Evolutionary conservation across 2,888 invertebrate species (phyloP), one percentile per base, ranked within the genome.

Genomic region (Marasmarcha lunaedactyla): DNA sequence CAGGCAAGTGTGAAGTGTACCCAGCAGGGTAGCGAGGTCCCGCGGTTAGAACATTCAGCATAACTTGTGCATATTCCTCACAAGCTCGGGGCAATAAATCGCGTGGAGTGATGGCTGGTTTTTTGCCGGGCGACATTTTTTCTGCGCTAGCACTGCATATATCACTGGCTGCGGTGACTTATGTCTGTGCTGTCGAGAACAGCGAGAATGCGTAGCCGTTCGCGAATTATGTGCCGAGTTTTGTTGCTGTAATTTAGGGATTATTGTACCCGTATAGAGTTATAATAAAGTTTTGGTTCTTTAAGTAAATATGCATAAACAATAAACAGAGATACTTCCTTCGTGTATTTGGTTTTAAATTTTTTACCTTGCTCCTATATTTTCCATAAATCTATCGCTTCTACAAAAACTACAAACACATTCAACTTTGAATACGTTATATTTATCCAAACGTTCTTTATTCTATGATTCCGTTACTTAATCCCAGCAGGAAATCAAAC

Each of bases 61-160:
- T 59, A 53, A 46, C 63, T 62, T 64, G 64, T 72, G 71, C 72
- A 77, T 78, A 76, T 69, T 73, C 69, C 61, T 54, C 71, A 57
- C 63, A 63, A 68, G 59, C 20, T 5, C 20, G 64, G 65, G 57
- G 67, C 69, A 67, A 81, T 83, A 83, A 81, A 79, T 83, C 69
- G 56, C 59, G 50, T 51, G 59, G 77, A 78, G 71, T 79, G 81
- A 83, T 78, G 76, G 65, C 63, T 64, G 50, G 59, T 61, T 78
- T 81, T 79, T 76, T 76, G 70, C 67, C 59, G 61, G 52, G 63
- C 71, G 79, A 79, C 79, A 81, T 79, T 81, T 83, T 79, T 83
- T 83, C 79, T 77, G 79, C 79, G 76, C 77, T 74, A 73, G 73
- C 63, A 53, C 54, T 58, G 57, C 71, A 77, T 81, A 72, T 78